Evolutionary conservation across 1,140 invertebrate genomes (phyloP).

Genomic region (Lucilia cuprina): DNA sequence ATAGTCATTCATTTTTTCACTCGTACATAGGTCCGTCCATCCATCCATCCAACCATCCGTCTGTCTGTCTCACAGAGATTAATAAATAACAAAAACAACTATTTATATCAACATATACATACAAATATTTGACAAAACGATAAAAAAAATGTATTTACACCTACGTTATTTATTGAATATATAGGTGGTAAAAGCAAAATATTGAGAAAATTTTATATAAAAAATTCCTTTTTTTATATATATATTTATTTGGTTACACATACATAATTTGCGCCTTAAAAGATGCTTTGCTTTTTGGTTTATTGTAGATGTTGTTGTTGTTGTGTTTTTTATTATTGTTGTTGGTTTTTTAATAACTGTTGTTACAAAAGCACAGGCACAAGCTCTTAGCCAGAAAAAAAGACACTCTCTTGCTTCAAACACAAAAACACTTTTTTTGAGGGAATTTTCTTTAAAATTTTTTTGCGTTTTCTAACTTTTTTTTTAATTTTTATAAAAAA

Average conservation of each 20-base stretch:
- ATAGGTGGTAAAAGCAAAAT: too few relatives aligned
- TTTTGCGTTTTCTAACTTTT: not conserved
- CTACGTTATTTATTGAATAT: not conserved
- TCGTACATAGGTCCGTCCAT: too few relatives aligned
- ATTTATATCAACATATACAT: too few relatives aligned
- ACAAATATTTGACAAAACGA: too few relatives aligned
- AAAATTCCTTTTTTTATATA: too few relatives aligned
- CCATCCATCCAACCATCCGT: too few relatives aligned
- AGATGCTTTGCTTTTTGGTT: not conserved
- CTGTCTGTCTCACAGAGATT: too few relatives aligned
- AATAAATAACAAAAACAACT: too few relatives aligned
- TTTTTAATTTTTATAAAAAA: not conserved
- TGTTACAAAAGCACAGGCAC: not conserved
- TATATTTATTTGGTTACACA: not conserved
- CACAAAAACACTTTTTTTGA: too few relatives aligned
- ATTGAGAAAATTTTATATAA: too few relatives aligned
- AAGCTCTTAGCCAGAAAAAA: not conserved
- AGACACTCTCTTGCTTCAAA: not conserved
- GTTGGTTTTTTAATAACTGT: not conserved
- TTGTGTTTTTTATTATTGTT: not conserved
- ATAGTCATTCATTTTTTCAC: too few relatives aligned
- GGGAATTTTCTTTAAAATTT: too few relatives aligned
- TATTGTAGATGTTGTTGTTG: not conserved
- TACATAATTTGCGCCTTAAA: not conserved
- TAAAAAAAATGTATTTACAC: not conserved